Conservation (phyloP, 2,113 vertebrate species). For the Pionites leucogaster region DNA sequence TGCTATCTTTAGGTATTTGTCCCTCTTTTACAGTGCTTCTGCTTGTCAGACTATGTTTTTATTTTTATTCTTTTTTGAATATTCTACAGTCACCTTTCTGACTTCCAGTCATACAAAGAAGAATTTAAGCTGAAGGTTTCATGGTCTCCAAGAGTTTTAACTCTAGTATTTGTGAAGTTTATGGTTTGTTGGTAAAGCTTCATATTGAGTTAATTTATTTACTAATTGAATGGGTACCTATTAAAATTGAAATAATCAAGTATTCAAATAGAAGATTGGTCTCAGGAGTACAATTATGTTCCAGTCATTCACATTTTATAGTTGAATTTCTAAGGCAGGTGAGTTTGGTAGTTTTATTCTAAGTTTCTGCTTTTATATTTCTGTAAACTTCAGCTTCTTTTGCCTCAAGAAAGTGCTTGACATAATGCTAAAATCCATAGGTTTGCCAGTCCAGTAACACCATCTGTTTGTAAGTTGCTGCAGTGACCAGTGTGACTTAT, state of each 20-base stretch:
- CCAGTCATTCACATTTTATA: neutral
- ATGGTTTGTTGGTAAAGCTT: neutral
- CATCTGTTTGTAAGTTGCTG: neutral
- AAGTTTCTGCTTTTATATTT: neutral
- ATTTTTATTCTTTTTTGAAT: neutral
- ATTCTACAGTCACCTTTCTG: neutral
- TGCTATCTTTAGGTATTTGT: neutral
- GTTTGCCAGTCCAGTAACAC: neutral
- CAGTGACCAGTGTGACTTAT: neutral
- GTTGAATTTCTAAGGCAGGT: neutral
- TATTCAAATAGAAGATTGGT: neutral
- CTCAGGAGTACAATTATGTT: neutral
- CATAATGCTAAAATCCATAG: neutral
- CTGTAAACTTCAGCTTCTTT: neutral
- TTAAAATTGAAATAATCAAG: neutral
- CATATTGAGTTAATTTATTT: neutral
- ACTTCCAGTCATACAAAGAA: neutral
- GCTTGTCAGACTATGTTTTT: neutral
- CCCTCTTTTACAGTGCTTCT: neutral
- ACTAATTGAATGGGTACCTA: neutral
- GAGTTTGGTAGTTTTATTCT: neutral
- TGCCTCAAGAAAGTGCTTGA: neutral
- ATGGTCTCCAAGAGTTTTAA: neutral
- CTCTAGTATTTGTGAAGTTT: neutral
- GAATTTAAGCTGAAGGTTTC: neutral